Base-by-base conservation (phyloP, 1,140 invertebrate species). In the Thereuonema tuberculata region DNA sequence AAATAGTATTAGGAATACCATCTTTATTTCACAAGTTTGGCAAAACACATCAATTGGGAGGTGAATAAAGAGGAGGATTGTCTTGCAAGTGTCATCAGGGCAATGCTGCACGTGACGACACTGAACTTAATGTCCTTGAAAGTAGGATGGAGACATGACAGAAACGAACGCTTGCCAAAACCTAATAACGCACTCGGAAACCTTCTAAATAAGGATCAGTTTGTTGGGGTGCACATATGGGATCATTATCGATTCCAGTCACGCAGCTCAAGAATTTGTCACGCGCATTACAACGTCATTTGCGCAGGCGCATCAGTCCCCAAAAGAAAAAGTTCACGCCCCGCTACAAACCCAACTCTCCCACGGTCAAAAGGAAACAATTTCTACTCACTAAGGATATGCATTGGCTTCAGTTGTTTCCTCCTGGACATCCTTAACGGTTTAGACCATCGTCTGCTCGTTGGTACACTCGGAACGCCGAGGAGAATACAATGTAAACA, bases 241-340 rank as follows among this genome's bases (percentile, higher is more conserved):
- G 21, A 21, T 50, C 9, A 50, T 50, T 50, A 50, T 50, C 48
- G 48, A 50, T 50, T 50, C 48, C n/a, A 9, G 21, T 50, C 48
- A 50, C 48, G 48, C 21, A 50, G 48, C 48, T 50, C 5, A 21
- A 20, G 48, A 50, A 50, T 50, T 50, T 50, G 48, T 50, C 48
- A 50, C 48, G 48, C 48, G 48, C 48, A 50, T 50, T 50, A 50
- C 24, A 50, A 50, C 48, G 48, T 50, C 48, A 50, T 20, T 5
- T 20, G 48, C 48, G 48, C 48, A 50, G 5, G 48, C 48, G 48
- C 48, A 50, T 20, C 48, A 50, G 48, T 12, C 24, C 5, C 5
- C 5, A 50, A 50, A 9, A 50, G 48, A 50, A 50, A 50, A 50
- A 50, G 48, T 50, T 50, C 48, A 50, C 48, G 48, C 48, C 48